These are phyloP conservation scores for Scaptodrosophila lebanonensis DNA, from an alignment of 1,140 invertebrate species.

Conservation along the genomic window DNA sequence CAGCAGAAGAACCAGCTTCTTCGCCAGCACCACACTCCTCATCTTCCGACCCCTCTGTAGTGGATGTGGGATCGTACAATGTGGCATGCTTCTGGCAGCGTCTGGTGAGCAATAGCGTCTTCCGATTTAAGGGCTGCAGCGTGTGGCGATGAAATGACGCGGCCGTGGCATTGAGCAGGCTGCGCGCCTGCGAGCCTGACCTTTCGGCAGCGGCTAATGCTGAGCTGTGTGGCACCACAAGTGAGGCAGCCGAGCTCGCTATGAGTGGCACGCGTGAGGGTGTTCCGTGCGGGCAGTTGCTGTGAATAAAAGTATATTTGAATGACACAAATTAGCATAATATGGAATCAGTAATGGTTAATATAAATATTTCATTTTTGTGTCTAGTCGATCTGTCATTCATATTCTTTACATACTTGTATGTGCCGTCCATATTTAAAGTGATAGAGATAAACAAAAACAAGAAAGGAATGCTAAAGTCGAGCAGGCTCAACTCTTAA, in stretches of 20 bases:
- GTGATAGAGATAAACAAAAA: no score
- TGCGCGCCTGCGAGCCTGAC: slow-evolving; percentile 26
- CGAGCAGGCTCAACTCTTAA: no score
- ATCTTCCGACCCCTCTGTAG: slow-evolving; percentile 66
- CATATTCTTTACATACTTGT: no score
- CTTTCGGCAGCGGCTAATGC: slow-evolving; percentile 33
- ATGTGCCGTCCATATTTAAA: no score
- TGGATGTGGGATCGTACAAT: slow-evolving; percentile 55
- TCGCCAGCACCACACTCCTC: slow-evolving; percentile 33
- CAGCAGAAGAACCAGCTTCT: no score
- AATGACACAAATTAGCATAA: not conserved
- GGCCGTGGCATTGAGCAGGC: slow-evolving; percentile 47
- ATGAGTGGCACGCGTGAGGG: slow-evolving; percentile 85
- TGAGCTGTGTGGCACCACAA: slow-evolving; percentile 54
- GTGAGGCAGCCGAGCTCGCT: slow-evolving; percentile 54
- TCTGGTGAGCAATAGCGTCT: slow-evolving; percentile 56
- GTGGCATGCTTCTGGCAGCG: slow-evolving; percentile 57
- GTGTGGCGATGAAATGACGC: slow-evolving; percentile 65
- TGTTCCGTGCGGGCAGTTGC: slow-evolving; percentile 83
- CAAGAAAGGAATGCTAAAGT: no score
- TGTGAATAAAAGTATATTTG: slow-evolving; percentile 13
- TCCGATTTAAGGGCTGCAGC: slow-evolving; percentile 57
- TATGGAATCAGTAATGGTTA: slow-evolving; percentile 24
- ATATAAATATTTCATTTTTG: slow-evolving; percentile 64
- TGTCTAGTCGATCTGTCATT: no score